A percentile compares a stretch with the other conserved stretches of the same genome.
Evolutionary conservation across 2,888 invertebrate genomes (phyloP).

Genomic region (Oeneis ivallda): DNA sequence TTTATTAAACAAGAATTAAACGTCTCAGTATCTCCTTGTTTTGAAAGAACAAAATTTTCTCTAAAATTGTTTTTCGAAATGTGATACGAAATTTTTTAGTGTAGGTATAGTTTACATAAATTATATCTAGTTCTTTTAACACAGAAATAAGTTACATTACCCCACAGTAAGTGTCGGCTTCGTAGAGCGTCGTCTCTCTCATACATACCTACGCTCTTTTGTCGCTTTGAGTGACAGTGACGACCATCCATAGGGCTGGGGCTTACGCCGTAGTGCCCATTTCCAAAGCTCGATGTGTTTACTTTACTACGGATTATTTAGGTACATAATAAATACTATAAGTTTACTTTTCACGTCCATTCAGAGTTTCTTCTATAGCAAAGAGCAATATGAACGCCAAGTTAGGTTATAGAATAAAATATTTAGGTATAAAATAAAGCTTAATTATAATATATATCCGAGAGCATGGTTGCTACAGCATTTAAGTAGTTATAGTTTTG

Average conservation of each 20-base stretch:
- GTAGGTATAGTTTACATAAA: not conserved
- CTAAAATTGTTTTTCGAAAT: not conserved
- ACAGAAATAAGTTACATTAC: not conserved
- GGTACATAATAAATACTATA: conserved; percentile 4
- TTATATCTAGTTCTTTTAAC: not conserved
- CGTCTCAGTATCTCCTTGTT: not conserved
- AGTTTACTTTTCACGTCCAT: conserved; percentile 38
- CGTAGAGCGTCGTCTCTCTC: no score
- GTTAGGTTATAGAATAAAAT: conserved; percentile 61
- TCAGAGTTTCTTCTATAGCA: conserved; percentile 45
- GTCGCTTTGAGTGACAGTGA: no score
- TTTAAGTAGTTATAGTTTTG: conserved; percentile 50
- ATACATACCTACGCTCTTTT: no score
- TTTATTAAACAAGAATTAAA: conserved; percentile 24
- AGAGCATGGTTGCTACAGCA: conserved; percentile 40
- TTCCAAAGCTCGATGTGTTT: no score
- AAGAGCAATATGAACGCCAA: conserved; percentile 77
- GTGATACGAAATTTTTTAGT: conserved; percentile 9
- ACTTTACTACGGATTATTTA: no score
- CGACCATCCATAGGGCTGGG: no score
- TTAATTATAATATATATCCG: conserved; percentile 46
- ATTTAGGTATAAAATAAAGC: conserved; percentile 50
- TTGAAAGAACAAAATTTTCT: not conserved
- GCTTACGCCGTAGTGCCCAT: no score
- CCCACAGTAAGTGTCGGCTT: no score